Conservation (phyloP, 2,888 invertebrate species). For the Plagodis pulveraria region DNA sequence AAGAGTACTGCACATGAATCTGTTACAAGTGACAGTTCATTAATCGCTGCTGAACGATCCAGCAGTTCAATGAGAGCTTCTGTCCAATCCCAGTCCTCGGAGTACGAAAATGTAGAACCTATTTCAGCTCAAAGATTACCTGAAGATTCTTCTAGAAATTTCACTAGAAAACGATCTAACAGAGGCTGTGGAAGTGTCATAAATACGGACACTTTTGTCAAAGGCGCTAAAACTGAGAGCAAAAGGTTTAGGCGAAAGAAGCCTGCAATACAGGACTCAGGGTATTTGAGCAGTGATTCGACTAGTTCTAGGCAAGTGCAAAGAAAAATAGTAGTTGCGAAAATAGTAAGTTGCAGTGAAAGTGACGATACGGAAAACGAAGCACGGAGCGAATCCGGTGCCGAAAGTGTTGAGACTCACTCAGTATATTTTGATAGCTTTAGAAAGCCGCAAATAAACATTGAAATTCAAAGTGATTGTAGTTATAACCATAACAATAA, state of each 20-base stretch:
- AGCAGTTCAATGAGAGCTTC: conserved; percentile 80
- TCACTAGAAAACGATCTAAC: conserved; percentile 51
- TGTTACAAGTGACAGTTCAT: conserved; percentile 47
- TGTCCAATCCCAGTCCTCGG: conserved; percentile 79
- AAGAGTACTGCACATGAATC: conserved; percentile 56
- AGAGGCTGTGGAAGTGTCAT: conserved; percentile 46
- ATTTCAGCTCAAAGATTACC: conserved; percentile 42
- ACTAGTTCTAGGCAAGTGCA: conserved; percentile 81
- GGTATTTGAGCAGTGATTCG: conserved; percentile 94
- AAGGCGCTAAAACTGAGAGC: conserved; percentile 57
- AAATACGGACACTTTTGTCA: conserved; percentile 74
- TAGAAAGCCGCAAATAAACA: conserved; percentile 71
- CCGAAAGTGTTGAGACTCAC: conserved; percentile 94
- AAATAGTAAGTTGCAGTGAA: conserved; percentile 87
- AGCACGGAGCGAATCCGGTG: conserved; percentile 94
- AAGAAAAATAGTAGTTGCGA: conserved; percentile 76
- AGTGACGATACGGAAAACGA: conserved; percentile 93
- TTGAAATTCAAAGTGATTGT: conserved; percentile 55
- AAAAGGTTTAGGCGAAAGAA: conserved; percentile 68
- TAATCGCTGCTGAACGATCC: conserved; percentile 52
- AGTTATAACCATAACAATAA: conserved; percentile 49
- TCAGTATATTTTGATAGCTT: conserved; percentile 93
- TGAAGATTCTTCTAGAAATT: conserved; percentile 54
- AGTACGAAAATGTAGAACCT: conserved; percentile 71
- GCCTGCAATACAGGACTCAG: conserved; percentile 88